These are phyloP conservation scores for Panulirus ornatus DNA, from an alignment of 1,140 invertebrate species.

Conservation along the genomic window DNA sequence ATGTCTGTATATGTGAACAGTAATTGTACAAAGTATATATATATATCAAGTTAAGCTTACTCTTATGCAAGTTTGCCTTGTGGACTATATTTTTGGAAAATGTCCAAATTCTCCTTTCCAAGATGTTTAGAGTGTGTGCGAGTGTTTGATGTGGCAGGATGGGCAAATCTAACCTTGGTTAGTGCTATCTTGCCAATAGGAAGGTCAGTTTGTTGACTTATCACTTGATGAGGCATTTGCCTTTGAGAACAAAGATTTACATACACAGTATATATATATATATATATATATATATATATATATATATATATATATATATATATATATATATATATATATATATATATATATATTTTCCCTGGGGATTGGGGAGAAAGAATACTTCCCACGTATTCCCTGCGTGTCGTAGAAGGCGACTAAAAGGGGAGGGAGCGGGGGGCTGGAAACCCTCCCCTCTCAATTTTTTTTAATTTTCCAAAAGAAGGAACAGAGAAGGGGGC, in stretches of 20 bases:
- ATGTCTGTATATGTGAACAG: conserved; percentile 47
- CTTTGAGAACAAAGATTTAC: conserved; percentile 21
- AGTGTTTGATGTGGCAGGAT: background rate
- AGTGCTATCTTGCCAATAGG: background rate
- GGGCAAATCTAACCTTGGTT: background rate
- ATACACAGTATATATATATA: no score
- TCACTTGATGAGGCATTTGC: background rate
- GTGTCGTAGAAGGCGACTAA: no score
- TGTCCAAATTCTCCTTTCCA: conserved; percentile 38
- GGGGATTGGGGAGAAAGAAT: no score
- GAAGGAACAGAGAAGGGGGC: no score
- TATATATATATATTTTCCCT: no score
- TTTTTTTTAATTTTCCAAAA: no score
- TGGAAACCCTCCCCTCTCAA: no score
- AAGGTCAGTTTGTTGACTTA: background rate
- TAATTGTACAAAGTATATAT: conserved; percentile 62
- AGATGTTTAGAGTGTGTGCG: background rate
- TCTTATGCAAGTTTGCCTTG: conserved; percentile 63
- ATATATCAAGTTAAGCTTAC: conserved; percentile 42
- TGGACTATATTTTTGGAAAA: conserved; percentile 53
- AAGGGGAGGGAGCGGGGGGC: no score
- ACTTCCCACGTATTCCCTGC: no score
- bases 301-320: no score
- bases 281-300: no score
- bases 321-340: no score